Evolutionary conservation across 2,797 vertebrate species (phyloP).

Genomic region (Acanthurus tractus): DNA sequence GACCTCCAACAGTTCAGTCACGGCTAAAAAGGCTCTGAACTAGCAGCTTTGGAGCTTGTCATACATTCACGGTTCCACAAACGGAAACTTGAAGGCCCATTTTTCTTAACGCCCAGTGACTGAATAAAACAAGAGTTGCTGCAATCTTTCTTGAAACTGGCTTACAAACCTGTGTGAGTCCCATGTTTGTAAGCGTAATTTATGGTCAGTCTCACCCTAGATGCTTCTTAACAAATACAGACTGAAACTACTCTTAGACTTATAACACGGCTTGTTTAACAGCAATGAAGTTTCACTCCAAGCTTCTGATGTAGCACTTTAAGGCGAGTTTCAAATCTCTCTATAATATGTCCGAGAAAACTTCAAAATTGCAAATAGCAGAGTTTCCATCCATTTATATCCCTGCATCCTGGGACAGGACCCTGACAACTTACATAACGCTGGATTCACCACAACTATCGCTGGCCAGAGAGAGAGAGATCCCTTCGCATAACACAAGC

Average conservation of each 20-base stretch:
- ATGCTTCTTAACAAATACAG: neutral
- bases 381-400: constrained; percentile 38
- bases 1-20: constrained; percentile 5
- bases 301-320: neutral
- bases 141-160: neutral
- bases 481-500: constrained; percentile 50
- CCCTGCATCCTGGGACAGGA: constrained; percentile 40
- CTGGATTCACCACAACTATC: constrained; percentile 50
- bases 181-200: neutral
- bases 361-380: constrained; percentile 5
- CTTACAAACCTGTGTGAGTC: neutral
- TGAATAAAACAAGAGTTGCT: neutral
- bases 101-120: neutral
- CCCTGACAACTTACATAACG: constrained; percentile 69
- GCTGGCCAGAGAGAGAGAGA: constrained; percentile 52
- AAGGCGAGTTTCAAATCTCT: constrained; percentile 2
- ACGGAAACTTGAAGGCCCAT: neutral
- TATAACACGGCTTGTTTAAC: neutral
- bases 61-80: constrained; percentile 1
- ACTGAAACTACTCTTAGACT: neutral
- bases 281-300: neutral
- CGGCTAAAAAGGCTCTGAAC: neutral
- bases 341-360: neutral
- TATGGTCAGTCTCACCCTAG: neutral
- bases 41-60: neutral